Percentiles rank a stretch among this genome's conserved stretches.
Conservation (phyloP, 2,797 vertebrate species). For the Anguilla marmorata region DNA sequence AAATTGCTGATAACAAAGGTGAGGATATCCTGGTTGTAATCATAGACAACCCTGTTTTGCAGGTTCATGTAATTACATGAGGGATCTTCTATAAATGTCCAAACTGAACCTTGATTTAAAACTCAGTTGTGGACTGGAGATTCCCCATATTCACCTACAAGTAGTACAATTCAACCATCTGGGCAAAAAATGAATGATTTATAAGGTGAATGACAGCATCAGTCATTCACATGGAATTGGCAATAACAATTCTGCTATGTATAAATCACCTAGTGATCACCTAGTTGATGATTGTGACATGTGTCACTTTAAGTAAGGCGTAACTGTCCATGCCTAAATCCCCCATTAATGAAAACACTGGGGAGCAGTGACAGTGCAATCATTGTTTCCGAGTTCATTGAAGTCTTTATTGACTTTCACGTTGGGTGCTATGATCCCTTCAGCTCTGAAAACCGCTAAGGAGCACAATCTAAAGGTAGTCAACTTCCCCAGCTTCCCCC, state of each 20-base stretch:
- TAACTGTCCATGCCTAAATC: neutral
- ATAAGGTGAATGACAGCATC: neutral
- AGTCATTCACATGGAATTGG: neutral
- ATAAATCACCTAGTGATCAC: neutral
- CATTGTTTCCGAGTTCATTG: neutral
- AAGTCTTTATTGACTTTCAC: neutral
- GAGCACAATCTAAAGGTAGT: neutral
- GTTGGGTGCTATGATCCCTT: neutral
- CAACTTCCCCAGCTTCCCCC: neutral
- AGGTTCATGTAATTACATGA: neutral
- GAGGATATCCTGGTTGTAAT: slow-evolving; percentile 43
- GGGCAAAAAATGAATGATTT: neutral
- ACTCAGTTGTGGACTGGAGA: neutral
- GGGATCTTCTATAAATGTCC: neutral
- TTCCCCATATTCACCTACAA: neutral
- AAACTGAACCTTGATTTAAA: neutral
- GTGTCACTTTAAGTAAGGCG: neutral
- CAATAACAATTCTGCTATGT: neutral
- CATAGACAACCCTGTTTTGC: neutral
- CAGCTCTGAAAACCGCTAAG: neutral
- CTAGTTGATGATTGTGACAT: neutral
- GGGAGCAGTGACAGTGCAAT: neutral
- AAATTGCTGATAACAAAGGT: neutral
- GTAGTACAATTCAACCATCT: neutral
- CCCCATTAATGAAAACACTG: neutral